A percentile compares a stretch with the other conserved stretches of the same genome.
These are phyloP conservation scores for Diarsia brunnea DNA, from an alignment of 2,888 invertebrate species.

Conservation along the genomic window DNA sequence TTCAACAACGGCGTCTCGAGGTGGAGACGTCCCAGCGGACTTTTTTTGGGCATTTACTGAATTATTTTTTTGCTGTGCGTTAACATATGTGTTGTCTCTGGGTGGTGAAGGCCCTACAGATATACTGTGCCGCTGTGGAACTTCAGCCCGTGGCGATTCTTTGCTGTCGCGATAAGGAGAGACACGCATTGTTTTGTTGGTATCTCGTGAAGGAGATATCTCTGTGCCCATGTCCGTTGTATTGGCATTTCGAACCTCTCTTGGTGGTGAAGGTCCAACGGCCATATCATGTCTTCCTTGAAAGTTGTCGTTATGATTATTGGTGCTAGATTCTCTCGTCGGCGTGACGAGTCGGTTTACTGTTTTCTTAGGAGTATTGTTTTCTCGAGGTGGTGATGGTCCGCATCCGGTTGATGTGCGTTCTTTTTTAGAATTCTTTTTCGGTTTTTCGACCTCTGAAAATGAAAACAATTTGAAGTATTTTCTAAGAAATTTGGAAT, in stretches of 20 bases:
- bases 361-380: constrained; percentile 66
- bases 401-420: constrained; percentile 91
- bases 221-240: constrained; percentile 61
- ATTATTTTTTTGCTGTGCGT: constrained; percentile 72
- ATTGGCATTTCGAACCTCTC: constrained; percentile 69
- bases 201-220: constrained; percentile 68
- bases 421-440: constrained; percentile 79
- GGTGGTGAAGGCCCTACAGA: constrained; percentile 85
- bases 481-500: constrained; percentile 9
- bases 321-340: constrained; percentile 79
- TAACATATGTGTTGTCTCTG: constrained; percentile 74
- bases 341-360: constrained; percentile 85
- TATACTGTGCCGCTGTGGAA: constrained; percentile 76
- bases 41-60: constrained; percentile 78
- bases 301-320: constrained; percentile 58
- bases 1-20: constrained; percentile 72
- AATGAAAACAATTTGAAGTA: constrained; percentile 21
- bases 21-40: constrained; percentile 89
- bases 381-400: constrained; percentile 91
- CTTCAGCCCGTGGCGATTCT: constrained; percentile 57
- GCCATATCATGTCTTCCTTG: constrained; percentile 81
- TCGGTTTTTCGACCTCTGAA: constrained; percentile 71
- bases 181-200: constrained; percentile 66
- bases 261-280: constrained; percentile 86
- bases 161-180: constrained; percentile 71